Evolutionary conservation across 2,113 vertebrate genomes (phyloP).

Genomic region (Panurus biarmicus): DNA sequence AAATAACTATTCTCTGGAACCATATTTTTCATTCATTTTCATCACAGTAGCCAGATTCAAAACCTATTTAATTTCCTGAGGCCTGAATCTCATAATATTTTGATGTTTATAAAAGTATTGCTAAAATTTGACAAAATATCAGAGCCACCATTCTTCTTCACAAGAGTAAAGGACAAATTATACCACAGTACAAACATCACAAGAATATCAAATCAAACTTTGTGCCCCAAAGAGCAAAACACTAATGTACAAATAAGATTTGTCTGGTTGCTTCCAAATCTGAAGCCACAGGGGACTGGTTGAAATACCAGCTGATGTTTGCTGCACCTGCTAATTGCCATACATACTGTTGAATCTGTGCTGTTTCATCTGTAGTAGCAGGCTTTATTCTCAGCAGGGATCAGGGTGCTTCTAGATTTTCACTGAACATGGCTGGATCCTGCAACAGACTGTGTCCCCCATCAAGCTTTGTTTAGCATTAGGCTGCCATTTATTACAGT

Average conservation of each 20-base stretch:
- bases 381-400: neutral
- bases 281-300: neutral
- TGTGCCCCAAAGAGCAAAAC: neutral
- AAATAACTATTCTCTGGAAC: neutral
- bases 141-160: neutral
- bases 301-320: constrained; percentile 25
- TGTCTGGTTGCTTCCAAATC: neutral
- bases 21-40: neutral
- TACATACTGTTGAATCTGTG: neutral
- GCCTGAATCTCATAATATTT: neutral
- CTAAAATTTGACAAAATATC: neutral
- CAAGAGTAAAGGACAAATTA: neutral
- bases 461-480: neutral
- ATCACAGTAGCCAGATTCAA: neutral
- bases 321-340: neutral
- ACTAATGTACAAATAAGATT: neutral
- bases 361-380: neutral
- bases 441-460: neutral
- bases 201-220: neutral
- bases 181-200: neutral
- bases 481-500: neutral
- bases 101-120: neutral
- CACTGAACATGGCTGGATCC: neutral
- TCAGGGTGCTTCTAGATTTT: neutral
- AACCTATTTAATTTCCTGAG: neutral